Conservation (phyloP, 2,113 vertebrate species). For the Dermatemys mawii region DNA sequence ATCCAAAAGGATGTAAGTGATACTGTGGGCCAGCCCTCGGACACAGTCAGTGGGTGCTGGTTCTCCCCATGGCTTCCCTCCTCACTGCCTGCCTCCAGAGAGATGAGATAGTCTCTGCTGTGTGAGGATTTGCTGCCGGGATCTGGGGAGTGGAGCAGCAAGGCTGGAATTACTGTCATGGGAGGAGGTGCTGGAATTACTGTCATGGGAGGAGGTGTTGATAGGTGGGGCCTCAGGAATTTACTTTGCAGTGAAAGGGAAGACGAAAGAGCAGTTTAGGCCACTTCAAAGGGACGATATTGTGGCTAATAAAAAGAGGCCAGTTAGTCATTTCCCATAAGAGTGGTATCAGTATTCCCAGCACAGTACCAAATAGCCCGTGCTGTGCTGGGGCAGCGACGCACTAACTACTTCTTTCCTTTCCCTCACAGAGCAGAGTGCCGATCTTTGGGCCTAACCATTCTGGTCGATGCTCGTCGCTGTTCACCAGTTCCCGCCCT, state of each 20-base stretch:
- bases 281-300: not conserved
- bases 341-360: rapidly evolving
- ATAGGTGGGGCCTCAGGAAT: not conserved
- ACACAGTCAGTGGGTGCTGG: not conserved
- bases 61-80: not conserved
- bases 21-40: not conserved
- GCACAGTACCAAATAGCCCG: not conserved
- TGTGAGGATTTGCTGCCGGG: not conserved
- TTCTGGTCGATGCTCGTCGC: slow-evolving; percentile 85
- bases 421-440: slow-evolving; percentile 79
- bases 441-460: slow-evolving; percentile 79
- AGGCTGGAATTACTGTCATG: not conserved
- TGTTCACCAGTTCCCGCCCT: slow-evolving; percentile 80
- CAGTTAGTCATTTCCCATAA: not conserved
- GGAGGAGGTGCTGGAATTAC: not conserved
- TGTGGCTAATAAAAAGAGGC: not conserved
- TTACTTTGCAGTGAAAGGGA: not conserved
- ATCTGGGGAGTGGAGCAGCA: not conserved
- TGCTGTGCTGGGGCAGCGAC: not conserved
- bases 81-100: not conserved
- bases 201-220: not conserved
- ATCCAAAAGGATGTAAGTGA: not conserved
- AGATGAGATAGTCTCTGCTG: not conserved
- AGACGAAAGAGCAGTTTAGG: not conserved
- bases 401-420: not conserved